Conservation (phyloP, 1,140 invertebrate genomes). For the Anastrepha ludens region DNA sequence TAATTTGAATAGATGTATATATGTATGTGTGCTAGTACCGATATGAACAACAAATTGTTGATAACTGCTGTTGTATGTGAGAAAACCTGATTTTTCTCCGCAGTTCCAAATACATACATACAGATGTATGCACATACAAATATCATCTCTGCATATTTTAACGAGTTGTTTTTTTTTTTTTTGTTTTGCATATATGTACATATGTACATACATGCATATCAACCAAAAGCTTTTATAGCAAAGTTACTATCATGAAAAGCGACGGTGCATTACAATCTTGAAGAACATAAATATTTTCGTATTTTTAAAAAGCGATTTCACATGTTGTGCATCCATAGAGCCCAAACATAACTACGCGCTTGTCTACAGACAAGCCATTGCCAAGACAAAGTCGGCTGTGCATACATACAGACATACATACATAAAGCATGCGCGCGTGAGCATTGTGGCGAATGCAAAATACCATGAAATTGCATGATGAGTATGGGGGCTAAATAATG, state of each 20-base stretch:
- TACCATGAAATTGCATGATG: conserved; percentile 29
- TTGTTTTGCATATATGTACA: background rate
- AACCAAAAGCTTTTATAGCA: background rate
- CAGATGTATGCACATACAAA: background rate
- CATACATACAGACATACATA: background rate
- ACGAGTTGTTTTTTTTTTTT: no score
- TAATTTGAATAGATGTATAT: no score
- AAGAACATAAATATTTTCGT: background rate
- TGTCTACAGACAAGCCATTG: background rate
- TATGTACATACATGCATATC: background rate
- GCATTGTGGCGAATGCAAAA: conserved; percentile 12
- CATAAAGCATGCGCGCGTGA: background rate
- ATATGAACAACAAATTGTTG: no score
- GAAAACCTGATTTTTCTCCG: conserved; percentile 14
- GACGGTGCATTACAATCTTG: background rate
- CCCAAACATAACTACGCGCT: background rate
- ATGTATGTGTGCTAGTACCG: no score
- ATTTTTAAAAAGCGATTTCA: conserved; percentile 22
- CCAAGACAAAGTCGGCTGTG: background rate
- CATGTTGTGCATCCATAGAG: conserved; percentile 12
- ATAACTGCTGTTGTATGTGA: no score
- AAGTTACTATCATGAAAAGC: conserved; percentile 2
- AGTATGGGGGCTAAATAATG: background rate
- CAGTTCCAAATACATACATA: background rate
- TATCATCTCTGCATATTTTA: background rate